Evolutionary conservation across 2,797 vertebrate species (phyloP).

Genomic region (Heliangelus exortis): DNA sequence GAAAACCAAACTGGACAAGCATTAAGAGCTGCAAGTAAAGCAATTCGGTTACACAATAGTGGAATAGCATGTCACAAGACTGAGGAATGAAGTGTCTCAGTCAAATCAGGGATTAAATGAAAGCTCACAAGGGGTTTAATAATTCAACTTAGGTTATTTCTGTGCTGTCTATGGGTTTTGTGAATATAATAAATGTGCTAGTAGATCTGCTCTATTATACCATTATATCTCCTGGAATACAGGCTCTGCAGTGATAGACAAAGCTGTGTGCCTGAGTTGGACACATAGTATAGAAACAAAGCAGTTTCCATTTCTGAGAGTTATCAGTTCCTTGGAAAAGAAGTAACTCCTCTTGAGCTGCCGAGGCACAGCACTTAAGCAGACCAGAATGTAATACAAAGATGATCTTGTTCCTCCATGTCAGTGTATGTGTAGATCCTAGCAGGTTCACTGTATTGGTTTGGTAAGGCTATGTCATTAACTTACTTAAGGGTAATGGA

Average conservation of each 20-base stretch:
- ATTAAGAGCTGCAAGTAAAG: slow-evolving; percentile 44
- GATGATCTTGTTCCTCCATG: not conserved
- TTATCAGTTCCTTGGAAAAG: slow-evolving; percentile 14
- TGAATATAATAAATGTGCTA: not conserved
- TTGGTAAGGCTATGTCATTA: not conserved
- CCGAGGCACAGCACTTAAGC: not conserved
- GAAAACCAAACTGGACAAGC: slow-evolving; percentile 30
- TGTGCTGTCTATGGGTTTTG: not conserved
- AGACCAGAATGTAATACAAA: not conserved
- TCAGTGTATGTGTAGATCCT: not conserved
- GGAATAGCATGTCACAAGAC: not conserved
- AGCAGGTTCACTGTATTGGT: not conserved
- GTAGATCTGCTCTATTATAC: not conserved
- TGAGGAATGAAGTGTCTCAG: not conserved
- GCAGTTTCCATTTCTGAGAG: not conserved
- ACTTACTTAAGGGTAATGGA: not conserved
- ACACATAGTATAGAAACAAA: not conserved
- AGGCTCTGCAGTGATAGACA: not conserved
- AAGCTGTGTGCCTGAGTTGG: not conserved
- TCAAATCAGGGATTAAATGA: not conserved
- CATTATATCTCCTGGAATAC: not conserved
- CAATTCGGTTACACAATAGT: not conserved
- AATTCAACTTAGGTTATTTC: not conserved
- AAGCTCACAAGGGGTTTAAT: not conserved
- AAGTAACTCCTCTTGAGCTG: not conserved